Evolutionary conservation across 2,113 vertebrate species (phyloP), one percentile per base, ranked within the genome.

Genomic region (Onychorhynchus coronatus): DNA sequence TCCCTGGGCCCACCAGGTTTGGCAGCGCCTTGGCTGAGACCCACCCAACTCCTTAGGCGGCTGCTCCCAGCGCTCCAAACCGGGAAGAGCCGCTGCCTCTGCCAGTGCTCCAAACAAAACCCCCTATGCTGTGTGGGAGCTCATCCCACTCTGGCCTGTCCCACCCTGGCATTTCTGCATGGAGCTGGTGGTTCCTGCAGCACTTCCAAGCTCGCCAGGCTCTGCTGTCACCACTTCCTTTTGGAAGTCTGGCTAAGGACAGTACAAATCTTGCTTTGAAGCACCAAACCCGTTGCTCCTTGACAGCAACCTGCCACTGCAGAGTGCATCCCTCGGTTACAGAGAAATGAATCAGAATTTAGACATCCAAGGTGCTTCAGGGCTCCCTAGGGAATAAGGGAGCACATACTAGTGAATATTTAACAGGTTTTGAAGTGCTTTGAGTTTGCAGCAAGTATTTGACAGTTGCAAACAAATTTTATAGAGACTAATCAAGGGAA

Each of bases 191-290:
- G 10, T 0, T 27, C 70, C 72, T 4, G 4, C 25, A 13, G 56
- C 49, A 7, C 27, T 3, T 13, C 27, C 1, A 6, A 66, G 72
- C 66, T 52, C 14, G 2, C 63, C 70, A 10, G 46, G 21, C 68
- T 77, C 78, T n/a, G 8, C 46, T 44, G 21, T 10, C 79, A 24
- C 70, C 52, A 3, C 11, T 18, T 27, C 10, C 17, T 31, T 30
- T 25, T 21, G 58, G 23, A 66, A 41, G 9, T 11, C 20, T 47
- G 42, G 5, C 41, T n/a, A 27, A 58, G 3, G 3, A 49, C 0
- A 0, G 2, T 15, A 24, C 24, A 30, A 58, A 2, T 50, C 42
- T 58, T 5, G 2, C 1, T 44, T 47, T 24, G 13, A 42, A 35
- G 11, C 25, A 41, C 35, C 28, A 14, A 59, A 46, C 6, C 42